Conservation (phyloP, 1,140 invertebrate species). For the Asobara japonica region DNA sequence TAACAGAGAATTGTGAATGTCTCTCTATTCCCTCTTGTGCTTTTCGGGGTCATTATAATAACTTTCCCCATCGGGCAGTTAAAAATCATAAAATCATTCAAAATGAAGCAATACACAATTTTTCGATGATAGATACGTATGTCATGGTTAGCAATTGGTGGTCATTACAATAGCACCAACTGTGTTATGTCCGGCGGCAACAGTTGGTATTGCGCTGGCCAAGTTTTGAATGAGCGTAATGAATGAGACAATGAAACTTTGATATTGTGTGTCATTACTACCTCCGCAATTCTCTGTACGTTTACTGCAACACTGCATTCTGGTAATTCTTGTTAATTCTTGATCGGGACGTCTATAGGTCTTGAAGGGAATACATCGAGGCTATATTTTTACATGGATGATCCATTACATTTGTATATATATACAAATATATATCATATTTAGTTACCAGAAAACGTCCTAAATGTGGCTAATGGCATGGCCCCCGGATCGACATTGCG, state of each 20-base stretch:
- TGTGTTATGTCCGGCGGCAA: not conserved
- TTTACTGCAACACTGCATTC: not conserved
- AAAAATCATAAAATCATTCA: too few species aligned
- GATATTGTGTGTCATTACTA: not conserved
- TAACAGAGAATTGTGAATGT: too few species aligned
- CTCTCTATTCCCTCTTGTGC: too few species aligned
- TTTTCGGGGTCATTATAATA: too few species aligned
- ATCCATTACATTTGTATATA: too few species aligned
- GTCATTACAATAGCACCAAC: not conserved
- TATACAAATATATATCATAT: too few species aligned
- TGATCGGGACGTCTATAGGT: not conserved
- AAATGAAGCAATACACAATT: not conserved
- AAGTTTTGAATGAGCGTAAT: conserved; percentile 1
- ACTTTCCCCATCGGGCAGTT: too few species aligned
- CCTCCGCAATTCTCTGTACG: not conserved
- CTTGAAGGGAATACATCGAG: not conserved
- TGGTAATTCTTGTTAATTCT: not conserved
- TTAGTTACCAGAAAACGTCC: too few species aligned
- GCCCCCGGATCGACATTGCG: too few species aligned
- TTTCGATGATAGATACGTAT: not conserved
- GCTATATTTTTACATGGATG: too few species aligned
- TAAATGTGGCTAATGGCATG: too few species aligned
- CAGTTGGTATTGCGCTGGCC: not conserved
- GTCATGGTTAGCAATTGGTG: not conserved
- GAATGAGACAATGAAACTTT: not conserved